Evolutionary conservation across 2,888 invertebrate species (phyloP).

Genomic region (Ischnus inquisitorius): DNA sequence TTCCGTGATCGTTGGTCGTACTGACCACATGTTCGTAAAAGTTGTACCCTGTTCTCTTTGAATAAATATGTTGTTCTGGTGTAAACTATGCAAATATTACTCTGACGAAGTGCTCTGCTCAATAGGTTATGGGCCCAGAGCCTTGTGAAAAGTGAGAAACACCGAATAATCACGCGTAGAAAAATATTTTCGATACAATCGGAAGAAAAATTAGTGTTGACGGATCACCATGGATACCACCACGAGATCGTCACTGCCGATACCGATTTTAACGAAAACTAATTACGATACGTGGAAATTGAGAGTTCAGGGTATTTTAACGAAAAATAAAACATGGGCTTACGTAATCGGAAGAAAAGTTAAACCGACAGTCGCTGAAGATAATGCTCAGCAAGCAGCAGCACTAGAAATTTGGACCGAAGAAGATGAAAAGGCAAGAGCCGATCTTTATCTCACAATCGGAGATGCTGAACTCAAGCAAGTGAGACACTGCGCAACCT

Average conservation of each 20-base stretch:
- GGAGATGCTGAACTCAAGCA: constrained; percentile 27
- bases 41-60: too few species aligned
- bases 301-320: constrained; percentile 8
- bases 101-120: too few species aligned
- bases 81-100: too few species aligned
- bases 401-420: constrained; percentile 3
- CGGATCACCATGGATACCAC: neutral
- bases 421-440: constrained; percentile 18
- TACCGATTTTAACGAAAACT: constrained; percentile 18
- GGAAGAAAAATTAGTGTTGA: constrained; percentile 17
- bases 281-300: constrained; percentile 50
- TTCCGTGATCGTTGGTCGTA: too few species aligned
- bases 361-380: constrained; percentile 7
- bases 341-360: constrained; percentile 25
- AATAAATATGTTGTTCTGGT: too few species aligned
- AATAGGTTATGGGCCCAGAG: too few species aligned
- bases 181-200: too few species aligned
- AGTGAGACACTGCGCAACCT: constrained; percentile 64
- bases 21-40: too few species aligned
- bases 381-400: neutral
- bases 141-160: too few species aligned
- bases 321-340: constrained; percentile 26
- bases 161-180: too few species aligned
- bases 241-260: neutral
- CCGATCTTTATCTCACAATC: constrained; percentile 10